Conservation (phyloP, 2,888 invertebrate species). For the Apotomis betuletana region DNA sequence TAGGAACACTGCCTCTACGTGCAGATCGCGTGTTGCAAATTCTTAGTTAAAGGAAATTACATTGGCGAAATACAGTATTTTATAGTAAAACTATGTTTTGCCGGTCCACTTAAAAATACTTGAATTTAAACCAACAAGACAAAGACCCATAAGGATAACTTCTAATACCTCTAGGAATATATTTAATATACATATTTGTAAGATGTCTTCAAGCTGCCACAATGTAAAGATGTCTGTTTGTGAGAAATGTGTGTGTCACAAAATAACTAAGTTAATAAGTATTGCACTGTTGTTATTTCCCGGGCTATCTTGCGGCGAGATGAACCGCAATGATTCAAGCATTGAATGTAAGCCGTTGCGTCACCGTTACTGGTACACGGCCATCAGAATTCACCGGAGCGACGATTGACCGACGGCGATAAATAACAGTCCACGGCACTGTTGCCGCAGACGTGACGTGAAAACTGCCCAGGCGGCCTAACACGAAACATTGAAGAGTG, state of each 20-base stretch:
- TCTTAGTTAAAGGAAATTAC: no score
- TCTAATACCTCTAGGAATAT: no score
- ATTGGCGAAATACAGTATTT: no score
- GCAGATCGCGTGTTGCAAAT: no score
- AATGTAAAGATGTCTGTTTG: no score
- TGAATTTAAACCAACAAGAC: no score
- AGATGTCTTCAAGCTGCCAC: no score
- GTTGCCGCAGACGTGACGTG: constrained; percentile 7
- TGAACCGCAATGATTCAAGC: background rate
- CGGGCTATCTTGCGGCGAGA: background rate
- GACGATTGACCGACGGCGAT: background rate
- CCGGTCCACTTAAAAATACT: no score
- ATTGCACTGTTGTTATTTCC: background rate
- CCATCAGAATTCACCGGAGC: constrained; percentile 4
- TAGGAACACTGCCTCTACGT: no score
- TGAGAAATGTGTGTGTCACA: background rate
- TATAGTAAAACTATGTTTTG: no score
- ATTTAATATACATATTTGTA: no score
- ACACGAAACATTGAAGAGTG: background rate
- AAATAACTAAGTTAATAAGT: background rate
- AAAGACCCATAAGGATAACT: no score
- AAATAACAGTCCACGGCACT: background rate
- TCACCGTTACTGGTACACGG: background rate
- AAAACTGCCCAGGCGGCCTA: background rate
- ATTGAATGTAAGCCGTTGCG: constrained; percentile 4